These are phyloP conservation scores for Orchesella flavescens DNA, from an alignment of 2,888 invertebrate species.

Conservation along the genomic window DNA sequence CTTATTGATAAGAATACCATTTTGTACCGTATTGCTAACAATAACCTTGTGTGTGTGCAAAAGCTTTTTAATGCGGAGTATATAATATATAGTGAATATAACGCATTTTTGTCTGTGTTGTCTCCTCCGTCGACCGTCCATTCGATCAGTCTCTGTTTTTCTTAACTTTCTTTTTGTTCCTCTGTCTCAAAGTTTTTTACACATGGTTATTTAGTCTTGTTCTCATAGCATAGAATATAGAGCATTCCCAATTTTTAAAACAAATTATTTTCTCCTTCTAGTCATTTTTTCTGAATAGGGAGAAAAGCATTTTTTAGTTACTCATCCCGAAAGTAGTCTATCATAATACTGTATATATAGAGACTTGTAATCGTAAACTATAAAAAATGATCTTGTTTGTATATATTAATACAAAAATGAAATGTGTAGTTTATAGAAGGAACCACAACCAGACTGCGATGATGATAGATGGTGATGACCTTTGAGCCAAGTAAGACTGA, in stretches of 20 bases:
- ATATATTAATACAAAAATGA: not conserved
- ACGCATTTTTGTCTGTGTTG: slow-evolving; percentile 15
- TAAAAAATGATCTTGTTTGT: not conserved
- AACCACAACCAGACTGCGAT: not conserved
- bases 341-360: too few relatives aligned
- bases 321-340: slow-evolving; percentile 1
- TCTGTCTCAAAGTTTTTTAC: slow-evolving; percentile 9
- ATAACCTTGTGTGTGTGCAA: slow-evolving; percentile 4
- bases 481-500: slow-evolving; percentile 50
- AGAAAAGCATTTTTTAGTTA: not conserved
- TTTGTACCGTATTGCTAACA: slow-evolving; percentile 11
- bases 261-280: slow-evolving; percentile 1
- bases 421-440: not conserved
- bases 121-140: slow-evolving; percentile 3
- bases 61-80: slow-evolving; percentile 22
- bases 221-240: too few relatives aligned
- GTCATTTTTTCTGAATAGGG: not conserved
- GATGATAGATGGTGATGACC: slow-evolving; percentile 39
- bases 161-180: not conserved
- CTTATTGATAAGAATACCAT: not conserved
- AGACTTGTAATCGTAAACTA: slow-evolving; percentile 1
- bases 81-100: not conserved
- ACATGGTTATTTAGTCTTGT: too few relatives aligned
- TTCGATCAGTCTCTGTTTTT: not conserved
- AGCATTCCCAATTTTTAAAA: slow-evolving; percentile 3